These are phyloP conservation scores for Serinus canaria DNA, from an alignment of 2,113 vertebrate species.

Conservation along the genomic window DNA sequence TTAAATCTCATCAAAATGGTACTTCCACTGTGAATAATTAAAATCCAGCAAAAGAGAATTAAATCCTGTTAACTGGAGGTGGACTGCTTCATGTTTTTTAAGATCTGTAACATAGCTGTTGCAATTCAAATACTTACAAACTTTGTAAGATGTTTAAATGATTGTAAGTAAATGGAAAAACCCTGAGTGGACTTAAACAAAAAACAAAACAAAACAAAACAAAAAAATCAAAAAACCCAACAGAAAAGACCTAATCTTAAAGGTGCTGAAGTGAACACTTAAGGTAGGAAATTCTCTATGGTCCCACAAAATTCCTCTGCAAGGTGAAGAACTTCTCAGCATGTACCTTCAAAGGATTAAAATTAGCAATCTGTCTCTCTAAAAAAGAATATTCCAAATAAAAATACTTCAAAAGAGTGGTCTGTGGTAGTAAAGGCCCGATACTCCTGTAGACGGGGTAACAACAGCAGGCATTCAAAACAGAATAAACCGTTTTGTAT, in stretches of 20 bases:
- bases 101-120: not conserved
- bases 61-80: not conserved
- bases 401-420: not conserved
- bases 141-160: not conserved
- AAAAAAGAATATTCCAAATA: not conserved
- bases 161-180: not conserved
- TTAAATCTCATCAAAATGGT: not conserved
- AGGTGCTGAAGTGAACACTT: not conserved
- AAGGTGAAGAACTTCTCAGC: not conserved
- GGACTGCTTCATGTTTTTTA: not conserved
- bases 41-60: not conserved
- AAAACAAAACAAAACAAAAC: not conserved
- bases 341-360: not conserved
- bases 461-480: not conserved
- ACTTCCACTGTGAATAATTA: not conserved
- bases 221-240: not conserved
- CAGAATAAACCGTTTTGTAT: not conserved
- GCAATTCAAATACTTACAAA: not conserved
- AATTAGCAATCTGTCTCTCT: not conserved
- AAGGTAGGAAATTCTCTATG: not conserved
- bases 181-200: not conserved
- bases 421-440: not conserved
- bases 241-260: not conserved
- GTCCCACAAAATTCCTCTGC: not conserved
- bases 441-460: not conserved